A percentile compares a stretch with the other conserved stretches of the same genome.
Evolutionary conservation across 2,888 invertebrate genomes (phyloP).

Genomic region (Nesidiocoris tenuis): DNA sequence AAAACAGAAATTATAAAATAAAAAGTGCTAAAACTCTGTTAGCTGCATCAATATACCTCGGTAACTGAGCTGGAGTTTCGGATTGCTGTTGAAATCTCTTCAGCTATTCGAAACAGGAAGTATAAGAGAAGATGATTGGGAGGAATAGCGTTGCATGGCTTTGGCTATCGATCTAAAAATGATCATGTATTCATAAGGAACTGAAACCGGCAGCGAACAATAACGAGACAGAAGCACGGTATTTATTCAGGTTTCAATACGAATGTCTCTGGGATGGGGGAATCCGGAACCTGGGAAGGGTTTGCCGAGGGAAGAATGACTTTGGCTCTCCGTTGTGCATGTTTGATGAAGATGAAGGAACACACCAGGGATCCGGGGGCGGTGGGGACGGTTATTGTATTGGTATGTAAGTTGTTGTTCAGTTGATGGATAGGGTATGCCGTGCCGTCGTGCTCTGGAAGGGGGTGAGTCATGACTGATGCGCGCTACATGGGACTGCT

Average conservation of each 20-base stretch:
- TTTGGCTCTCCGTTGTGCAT: slow-evolving; percentile 38
- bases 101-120: too few species aligned
- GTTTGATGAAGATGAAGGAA: slow-evolving; percentile 38
- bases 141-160: too few species aligned
- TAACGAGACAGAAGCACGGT: slow-evolving; percentile 1
- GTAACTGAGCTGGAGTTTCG: too few species aligned
- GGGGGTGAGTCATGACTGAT: slow-evolving; percentile 40
- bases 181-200: too few species aligned
- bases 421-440: slow-evolving; percentile 31
- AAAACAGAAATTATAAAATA: too few species aligned
- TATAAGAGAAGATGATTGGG: too few species aligned
- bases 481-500: slow-evolving; percentile 19
- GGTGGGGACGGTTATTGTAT: slow-evolving; percentile 36
- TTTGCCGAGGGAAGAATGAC: slow-evolving; percentile 20
- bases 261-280: not conserved
- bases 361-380: not conserved
- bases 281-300: not conserved
- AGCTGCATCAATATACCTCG: too few species aligned
- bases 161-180: too few species aligned
- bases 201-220: too few species aligned
- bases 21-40: too few species aligned
- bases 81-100: too few species aligned
- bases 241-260: slow-evolving; percentile 30
- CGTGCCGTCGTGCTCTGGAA: not conserved
- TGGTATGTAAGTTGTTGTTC: slow-evolving; percentile 44